Evolutionary conservation across 2,797 vertebrate species (phyloP), one percentile per base, ranked within the genome.

Genomic region (Tenualosa thibaudeaui): DNA sequence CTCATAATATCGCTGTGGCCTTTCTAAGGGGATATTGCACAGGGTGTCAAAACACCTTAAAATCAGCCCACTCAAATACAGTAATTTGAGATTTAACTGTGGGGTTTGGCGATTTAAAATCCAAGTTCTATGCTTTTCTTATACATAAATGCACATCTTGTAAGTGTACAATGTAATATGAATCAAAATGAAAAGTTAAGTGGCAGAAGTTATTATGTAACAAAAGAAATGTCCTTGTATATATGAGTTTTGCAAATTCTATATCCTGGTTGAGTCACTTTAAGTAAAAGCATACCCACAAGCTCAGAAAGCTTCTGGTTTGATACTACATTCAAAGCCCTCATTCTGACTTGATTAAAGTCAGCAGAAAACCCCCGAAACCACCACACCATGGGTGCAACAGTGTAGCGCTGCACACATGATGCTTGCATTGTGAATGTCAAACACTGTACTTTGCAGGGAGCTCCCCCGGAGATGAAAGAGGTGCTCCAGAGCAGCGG

Each of bases 381-480:
- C 71, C 50, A 56, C n/a, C 81, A 84, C 62, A 81, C 58, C 85
- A 87, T 86, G 83, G 86, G 84, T 91, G 87, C 87, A 90, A 91
- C 87, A 90, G 93, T 92, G 92, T 92, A 93, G 93, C 94, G 93
- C 94, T 93, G 88, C 17, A 93, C 92, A 94, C 93, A 93, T 93
- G 94, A 93, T 93, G 93, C 93, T 92, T 90, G 90, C 91, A 94
- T 94, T 94, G 92, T 90, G 93, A 91, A 91, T 94, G 93, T 95
- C 94, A 95, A 94, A 93, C 93, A 94, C 89, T 90, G 92, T 46
- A 90, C 92, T 51, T 85, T 86, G 93, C 93, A 94, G 51, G n/a
- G 53, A 58, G 51, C 24, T 56, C 7, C 19, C 54, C 92, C 89
- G 85, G n/a, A 17, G 87, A 88, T 94, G 93, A 94, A 90, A 93